Percentiles rank a stretch among this genome's conserved stretches.
phyloP scores from a whole-genome alignment of 2,113 vertebrate genomes.

The Edolisoma coerulescens region DNA sequence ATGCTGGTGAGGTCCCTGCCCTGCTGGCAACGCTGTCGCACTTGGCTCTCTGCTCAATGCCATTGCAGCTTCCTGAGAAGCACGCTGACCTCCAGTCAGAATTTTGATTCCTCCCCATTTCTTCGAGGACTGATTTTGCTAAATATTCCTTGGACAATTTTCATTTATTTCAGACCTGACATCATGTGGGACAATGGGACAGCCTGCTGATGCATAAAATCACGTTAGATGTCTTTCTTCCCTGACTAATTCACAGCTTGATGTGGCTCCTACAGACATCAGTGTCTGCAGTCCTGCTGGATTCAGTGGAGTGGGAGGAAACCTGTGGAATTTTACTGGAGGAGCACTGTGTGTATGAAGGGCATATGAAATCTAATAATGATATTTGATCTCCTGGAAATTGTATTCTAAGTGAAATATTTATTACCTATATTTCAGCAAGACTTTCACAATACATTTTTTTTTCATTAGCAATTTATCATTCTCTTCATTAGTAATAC shows the following conservation, averaged over 20 bases:
- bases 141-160: background rate
- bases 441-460: background rate
- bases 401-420: background rate
- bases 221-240: background rate
- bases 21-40: accelerated
- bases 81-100: accelerated
- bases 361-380: background rate
- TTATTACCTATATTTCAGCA: background rate
- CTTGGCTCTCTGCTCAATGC: accelerated
- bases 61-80: accelerated
- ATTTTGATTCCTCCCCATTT: background rate
- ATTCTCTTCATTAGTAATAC: constrained; percentile 1
- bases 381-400: background rate
- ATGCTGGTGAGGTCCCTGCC: background rate
- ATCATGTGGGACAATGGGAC: background rate
- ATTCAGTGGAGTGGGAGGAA: background rate
- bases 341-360: background rate
- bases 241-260: background rate
- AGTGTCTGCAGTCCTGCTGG: accelerated
- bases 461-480: background rate
- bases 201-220: background rate
- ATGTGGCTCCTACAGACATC: background rate
- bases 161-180: background rate
- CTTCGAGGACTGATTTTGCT: background rate
- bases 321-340: background rate